Percentiles rank a stretch among this genome's conserved stretches.
Evolutionary conservation across 1,140 invertebrate species (phyloP).

Genomic region (Drosophila triauraria): DNA sequence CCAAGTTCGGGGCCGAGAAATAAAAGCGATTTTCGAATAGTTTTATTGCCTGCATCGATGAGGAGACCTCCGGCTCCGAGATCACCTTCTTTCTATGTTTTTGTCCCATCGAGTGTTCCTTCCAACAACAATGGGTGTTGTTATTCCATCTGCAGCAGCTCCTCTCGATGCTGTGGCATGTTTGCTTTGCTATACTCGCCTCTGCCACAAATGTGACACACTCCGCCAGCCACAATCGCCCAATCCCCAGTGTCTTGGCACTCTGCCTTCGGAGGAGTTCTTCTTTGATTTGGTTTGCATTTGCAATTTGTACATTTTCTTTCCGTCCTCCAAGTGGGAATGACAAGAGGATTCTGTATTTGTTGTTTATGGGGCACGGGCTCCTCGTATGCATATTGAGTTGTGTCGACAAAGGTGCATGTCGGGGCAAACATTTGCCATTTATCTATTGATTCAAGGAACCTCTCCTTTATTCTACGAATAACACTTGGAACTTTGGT

Average conservation of each 20-base stretch:
- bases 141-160: slow-evolving; percentile 20
- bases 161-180: slow-evolving; percentile 21
- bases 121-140: slow-evolving; percentile 6
- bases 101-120: background rate
- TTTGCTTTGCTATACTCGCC: slow-evolving; percentile 7
- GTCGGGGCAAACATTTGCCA: too few relatives aligned
- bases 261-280: background rate
- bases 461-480: too few relatives aligned
- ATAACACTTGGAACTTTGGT: too few relatives aligned
- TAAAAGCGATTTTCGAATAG: slow-evolving; percentile 11
- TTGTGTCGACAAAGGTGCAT: too few relatives aligned
- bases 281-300: slow-evolving; percentile 21
- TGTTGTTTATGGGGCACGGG: too few relatives aligned
- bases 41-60: slow-evolving; percentile 12
- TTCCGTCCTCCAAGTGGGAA: too few relatives aligned
- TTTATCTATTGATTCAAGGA: too few relatives aligned
- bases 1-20: background rate
- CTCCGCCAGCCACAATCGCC: slow-evolving; percentile 11
- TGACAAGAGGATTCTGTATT: too few relatives aligned
- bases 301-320: slow-evolving; percentile 19
- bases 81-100: background rate
- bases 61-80: background rate
- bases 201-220: slow-evolving; percentile 33
- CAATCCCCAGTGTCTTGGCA: background rate
- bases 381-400: too few relatives aligned